These are phyloP conservation scores for Tringa solitaria DNA, from an alignment of 2,113 vertebrate genomes.

Conservation along the genomic window DNA sequence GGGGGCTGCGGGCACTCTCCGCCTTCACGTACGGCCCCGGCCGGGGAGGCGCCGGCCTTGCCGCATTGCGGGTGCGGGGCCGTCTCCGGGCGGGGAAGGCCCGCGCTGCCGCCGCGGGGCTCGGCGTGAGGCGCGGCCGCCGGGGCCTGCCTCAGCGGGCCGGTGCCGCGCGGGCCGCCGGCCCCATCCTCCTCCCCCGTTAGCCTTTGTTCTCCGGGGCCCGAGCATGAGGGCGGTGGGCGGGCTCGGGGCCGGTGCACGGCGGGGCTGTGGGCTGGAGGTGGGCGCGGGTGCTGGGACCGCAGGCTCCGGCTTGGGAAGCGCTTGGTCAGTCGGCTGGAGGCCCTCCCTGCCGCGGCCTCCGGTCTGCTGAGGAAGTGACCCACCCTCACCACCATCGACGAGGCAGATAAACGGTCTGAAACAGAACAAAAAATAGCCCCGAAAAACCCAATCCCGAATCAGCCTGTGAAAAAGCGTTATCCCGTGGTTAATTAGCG, in stretches of 20 bases:
- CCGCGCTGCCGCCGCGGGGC: not conserved
- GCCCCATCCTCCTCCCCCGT: too few relatives aligned
- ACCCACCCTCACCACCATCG: not conserved
- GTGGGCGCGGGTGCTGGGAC: rapidly evolving
- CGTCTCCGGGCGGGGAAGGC: too few relatives aligned
- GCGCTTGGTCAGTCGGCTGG: not conserved
- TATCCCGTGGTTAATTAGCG: rapidly evolving
- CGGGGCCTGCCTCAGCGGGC: not conserved
- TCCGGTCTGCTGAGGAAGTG: not conserved
- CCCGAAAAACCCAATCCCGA: too few relatives aligned
- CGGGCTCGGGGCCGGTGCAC: not conserved
- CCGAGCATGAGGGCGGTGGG: not conserved
- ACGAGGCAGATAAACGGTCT: not conserved
- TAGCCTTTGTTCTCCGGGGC: not conserved
- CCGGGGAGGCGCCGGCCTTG: too few relatives aligned
- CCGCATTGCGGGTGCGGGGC: not conserved
- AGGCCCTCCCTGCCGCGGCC: not conserved
- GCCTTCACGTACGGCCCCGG: not conserved
- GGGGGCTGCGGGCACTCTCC: not conserved
- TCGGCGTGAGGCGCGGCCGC: not conserved
- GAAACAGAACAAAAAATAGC: too few relatives aligned
- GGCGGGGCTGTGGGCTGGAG: not conserved
- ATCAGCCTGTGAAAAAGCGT: not conserved
- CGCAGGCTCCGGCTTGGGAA: not conserved
- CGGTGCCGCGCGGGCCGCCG: not conserved